Conservation (phyloP, 2,888 invertebrate genomes). For the Agonopterix subpropinquella region DNA sequence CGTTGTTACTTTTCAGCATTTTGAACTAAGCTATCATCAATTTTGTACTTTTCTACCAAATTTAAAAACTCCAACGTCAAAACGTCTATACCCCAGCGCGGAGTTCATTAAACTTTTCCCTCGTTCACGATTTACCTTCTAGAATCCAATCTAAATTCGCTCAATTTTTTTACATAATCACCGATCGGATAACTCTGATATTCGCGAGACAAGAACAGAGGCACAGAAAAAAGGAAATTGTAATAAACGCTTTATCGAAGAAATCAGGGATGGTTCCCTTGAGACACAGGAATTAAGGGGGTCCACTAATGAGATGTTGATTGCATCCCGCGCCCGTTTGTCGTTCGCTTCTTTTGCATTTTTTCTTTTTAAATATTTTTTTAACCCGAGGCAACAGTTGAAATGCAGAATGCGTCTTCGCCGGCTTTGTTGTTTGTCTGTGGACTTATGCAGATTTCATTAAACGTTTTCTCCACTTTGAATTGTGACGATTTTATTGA, state of each 20-base stretch:
- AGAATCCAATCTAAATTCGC: slow-evolving; percentile 43
- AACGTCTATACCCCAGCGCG: slow-evolving; percentile 15
- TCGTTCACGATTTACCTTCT: slow-evolving; percentile 43
- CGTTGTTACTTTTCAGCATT: too few relatives aligned
- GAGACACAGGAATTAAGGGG: slow-evolving; percentile 62
- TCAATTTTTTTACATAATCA: slow-evolving; percentile 56
- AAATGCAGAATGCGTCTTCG: slow-evolving; percentile 54
- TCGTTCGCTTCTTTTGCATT: slow-evolving; percentile 43
- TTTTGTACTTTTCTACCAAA: neutral
- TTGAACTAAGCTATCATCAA: neutral
- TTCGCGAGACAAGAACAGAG: slow-evolving; percentile 40
- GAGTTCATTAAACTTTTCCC: slow-evolving; percentile 53
- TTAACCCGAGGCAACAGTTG: slow-evolving; percentile 32
- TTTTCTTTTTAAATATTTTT: slow-evolving; percentile 35
- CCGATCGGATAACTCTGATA: slow-evolving; percentile 45
- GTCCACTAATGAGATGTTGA: slow-evolving; percentile 70
- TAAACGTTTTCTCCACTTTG: slow-evolving; percentile 15
- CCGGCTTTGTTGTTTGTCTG: slow-evolving; percentile 37
- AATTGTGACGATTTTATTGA: neutral
- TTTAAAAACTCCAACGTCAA: neutral
- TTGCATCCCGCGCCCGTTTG: slow-evolving; percentile 60
- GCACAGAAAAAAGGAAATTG: slow-evolving; percentile 37
- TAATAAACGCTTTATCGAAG: slow-evolving; percentile 63
- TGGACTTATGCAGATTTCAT: slow-evolving; percentile 42
- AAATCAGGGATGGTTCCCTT: slow-evolving; percentile 45